Conservation (phyloP, 2,113 vertebrate genomes). For the Rhegmatorhina hoffmannsi region DNA sequence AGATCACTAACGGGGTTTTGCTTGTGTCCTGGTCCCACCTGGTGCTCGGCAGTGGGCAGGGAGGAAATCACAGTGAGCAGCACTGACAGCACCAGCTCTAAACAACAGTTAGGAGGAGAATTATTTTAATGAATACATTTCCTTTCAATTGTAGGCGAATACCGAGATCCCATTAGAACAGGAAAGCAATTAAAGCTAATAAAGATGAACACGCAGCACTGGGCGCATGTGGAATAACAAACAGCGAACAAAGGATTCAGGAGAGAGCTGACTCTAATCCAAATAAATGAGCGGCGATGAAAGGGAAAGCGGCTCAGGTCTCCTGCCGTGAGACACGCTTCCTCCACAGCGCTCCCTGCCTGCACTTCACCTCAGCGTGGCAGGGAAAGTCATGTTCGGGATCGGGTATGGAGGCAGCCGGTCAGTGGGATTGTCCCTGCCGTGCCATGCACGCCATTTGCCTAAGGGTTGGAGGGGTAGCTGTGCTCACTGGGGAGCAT, state of each 20-base stretch:
- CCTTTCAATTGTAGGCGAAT: constrained; percentile 80
- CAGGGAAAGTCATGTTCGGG: neutral
- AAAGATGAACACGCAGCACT: constrained; percentile 78
- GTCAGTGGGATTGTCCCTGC: neutral
- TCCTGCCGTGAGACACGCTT: constrained; percentile 59
- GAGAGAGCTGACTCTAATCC: constrained; percentile 73
- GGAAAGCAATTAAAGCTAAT: constrained; percentile 86
- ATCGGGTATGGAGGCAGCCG: neutral
- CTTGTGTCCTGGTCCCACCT: constrained; percentile 41
- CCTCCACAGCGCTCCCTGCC: constrained; percentile 39
- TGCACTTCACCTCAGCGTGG: neutral
- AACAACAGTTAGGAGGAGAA: constrained; percentile 76
- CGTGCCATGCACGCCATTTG: fast-evolving
- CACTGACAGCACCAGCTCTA: constrained; percentile 70
- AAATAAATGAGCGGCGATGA: constrained; percentile 58
- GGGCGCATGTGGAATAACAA: constrained; percentile 75
- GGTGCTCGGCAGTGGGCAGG: neutral
- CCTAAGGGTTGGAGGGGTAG: neutral
- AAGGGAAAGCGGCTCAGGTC: constrained; percentile 27
- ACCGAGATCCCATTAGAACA: constrained; percentile 82
- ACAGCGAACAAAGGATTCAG: constrained; percentile 73
- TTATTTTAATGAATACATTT: constrained; percentile 85
- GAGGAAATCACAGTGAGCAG: constrained; percentile 48
- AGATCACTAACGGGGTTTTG: neutral
- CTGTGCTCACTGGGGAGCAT: neutral